Conservation (phyloP, 2,113 vertebrate species). For the Grus americana region DNA sequence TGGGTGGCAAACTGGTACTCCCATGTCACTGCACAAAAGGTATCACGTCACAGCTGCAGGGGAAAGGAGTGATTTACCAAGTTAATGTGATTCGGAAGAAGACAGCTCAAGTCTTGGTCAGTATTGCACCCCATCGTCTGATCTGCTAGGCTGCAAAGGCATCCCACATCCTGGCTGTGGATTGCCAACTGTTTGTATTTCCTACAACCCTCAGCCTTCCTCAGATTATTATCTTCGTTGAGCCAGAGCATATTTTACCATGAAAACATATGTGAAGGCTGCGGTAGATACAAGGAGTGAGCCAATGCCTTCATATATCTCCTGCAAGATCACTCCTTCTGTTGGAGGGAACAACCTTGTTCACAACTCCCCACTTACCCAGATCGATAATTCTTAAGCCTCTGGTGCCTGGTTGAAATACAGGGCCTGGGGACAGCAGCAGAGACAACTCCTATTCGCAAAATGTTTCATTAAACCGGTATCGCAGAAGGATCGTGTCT, state of each 20-base stretch:
- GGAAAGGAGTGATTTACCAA: neutral
- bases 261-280: neutral
- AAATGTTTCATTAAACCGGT: neutral
- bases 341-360: neutral
- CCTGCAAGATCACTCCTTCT: neutral
- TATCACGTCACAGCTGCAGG: neutral
- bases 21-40: neutral
- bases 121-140: neutral
- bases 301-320: neutral
- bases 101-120: neutral
- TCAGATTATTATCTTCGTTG: neutral
- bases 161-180: neutral
- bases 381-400: neutral
- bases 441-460: neutral
- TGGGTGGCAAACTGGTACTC: neutral
- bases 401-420: neutral
- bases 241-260: neutral
- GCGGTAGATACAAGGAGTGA: neutral
- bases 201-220: neutral
- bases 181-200: neutral
- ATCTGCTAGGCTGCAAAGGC: neutral
- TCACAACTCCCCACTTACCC: neutral
- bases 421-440: neutral
- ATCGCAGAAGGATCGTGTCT: neutral
- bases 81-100: neutral